Evolutionary conservation across 2,797 vertebrate genomes (phyloP), one percentile per base, ranked within the genome.

Genomic region (Monodelphis domestica): DNA sequence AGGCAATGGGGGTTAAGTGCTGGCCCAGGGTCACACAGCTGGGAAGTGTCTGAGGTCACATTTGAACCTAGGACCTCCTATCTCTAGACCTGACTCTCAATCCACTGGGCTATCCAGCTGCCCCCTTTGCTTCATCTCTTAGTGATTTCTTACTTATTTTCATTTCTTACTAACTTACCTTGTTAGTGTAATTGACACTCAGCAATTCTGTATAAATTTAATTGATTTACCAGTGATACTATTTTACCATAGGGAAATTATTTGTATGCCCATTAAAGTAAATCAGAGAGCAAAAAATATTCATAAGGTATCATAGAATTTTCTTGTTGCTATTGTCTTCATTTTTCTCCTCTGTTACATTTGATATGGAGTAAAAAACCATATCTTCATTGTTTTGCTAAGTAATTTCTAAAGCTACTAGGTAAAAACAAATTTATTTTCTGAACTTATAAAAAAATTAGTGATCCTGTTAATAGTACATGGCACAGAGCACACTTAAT

Each of bases 221-320:
- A 24, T 70, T 93, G 33, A 54, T 94, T 94, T 92, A 50, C 84
- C 3, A 84, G 70, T 84, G 30, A 57, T 84, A 70, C 15, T 88
- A 26, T 97, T 88, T 87, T 10, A 59, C 28, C n/a, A 91, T 38
- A 91, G 29, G 50, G 93, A 87, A 78, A 38, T 91, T 87, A 24
- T 59, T 88, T 91, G 3, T 94, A 56, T 94, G 63, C 59, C 14
- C 88, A 93, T 29, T 56, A 30, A 70, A 94, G 54, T 91, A 93
- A 93, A 94, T 33, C 63, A 63, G 94, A 53, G n/a, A 90, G 33
- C 90, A 59, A 93, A 94, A 93, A 91, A 88, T 92, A 7, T 88
- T 56, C 53, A 70, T 90, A 50, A 50, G 24, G 3, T 50, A 50
- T 84, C 17, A 38, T 84, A 45, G 70, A 56, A 91, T 90, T 63